Conservation (phyloP, 2,113 vertebrate species). For the Acrocephalus kingi region DNA sequence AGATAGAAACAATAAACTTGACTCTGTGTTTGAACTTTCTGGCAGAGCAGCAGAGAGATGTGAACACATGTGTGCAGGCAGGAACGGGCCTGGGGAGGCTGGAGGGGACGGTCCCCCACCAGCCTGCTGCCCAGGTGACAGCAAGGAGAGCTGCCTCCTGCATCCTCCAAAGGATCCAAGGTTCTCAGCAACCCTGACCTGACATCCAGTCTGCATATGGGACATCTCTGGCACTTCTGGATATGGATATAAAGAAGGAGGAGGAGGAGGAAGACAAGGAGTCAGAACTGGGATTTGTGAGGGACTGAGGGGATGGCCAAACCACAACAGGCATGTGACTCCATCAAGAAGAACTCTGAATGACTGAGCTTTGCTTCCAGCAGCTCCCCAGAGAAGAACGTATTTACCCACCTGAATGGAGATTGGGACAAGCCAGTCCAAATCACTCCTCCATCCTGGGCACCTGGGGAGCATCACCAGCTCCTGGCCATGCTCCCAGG, state of each 20-base stretch:
- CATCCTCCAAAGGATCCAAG: accelerated
- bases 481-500: accelerated
- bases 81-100: neutral
- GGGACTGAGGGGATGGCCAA: accelerated
- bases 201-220: neutral
- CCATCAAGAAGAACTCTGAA: neutral
- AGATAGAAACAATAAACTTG: conserved; percentile 79
- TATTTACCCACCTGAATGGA: neutral
- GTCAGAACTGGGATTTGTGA: neutral
- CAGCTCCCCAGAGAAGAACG: neutral
- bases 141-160: neutral
- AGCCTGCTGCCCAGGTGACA: neutral
- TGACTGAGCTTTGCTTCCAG: neutral
- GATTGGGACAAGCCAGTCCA: neutral
- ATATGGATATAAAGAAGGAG: neutral
- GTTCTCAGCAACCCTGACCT: neutral
- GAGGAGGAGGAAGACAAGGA: neutral
- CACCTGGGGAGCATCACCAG: neutral
- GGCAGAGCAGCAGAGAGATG: neutral
- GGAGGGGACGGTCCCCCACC: neutral
- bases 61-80: neutral
- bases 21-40: conserved; percentile 73
- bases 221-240: neutral
- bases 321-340: accelerated
- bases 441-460: neutral